Conservation (phyloP, 1,140 invertebrate species). For the Cydia splendana region DNA sequence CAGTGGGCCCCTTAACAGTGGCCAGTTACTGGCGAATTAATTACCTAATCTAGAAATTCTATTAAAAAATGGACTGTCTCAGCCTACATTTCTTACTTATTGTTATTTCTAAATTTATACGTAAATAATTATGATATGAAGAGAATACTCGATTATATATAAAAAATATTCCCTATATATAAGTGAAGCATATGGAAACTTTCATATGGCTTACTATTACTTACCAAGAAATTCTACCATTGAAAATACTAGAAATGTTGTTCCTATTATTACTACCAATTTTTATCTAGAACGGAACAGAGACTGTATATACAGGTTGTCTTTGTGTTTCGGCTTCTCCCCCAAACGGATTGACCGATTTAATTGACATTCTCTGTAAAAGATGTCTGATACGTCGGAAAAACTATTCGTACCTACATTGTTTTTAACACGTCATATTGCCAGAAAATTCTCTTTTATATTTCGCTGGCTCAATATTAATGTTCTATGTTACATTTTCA, state of each 20-base stretch:
- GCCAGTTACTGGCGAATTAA: no score
- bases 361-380: no score
- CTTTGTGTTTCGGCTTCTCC: no score
- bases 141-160: constrained; percentile 8
- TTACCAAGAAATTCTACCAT: background rate
- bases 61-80: background rate
- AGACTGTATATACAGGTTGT: no score
- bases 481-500: no score
- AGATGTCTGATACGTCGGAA: background rate
- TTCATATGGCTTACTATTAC: background rate
- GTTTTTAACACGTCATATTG: no score
- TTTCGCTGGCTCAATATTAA: no score
- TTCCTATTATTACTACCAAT: background rate
- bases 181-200: background rate
- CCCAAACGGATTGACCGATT: no score
- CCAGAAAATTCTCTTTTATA: no score
- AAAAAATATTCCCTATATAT: background rate
- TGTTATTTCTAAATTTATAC: background rate
- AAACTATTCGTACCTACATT: no score
- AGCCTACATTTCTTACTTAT: background rate
- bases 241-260: background rate
- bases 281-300: background rate
- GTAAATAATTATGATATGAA: constrained; percentile 8
- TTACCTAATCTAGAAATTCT: background rate
- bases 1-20: no score